Conservation (phyloP, 2,888 invertebrate species). For the Drymonia ruficornis region DNA sequence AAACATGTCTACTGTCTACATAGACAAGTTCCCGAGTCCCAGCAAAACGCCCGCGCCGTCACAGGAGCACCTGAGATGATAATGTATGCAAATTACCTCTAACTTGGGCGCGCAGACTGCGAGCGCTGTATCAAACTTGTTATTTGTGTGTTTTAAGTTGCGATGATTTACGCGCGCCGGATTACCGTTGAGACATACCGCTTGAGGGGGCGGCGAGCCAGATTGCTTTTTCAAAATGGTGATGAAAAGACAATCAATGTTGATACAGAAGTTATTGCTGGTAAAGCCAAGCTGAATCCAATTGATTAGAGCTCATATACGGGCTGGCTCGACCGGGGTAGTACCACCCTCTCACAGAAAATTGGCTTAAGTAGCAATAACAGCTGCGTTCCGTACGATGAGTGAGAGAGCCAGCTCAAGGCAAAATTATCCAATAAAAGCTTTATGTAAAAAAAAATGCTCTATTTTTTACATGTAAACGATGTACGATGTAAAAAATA, state of each 20-base stretch:
- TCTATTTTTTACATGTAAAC: too few species aligned
- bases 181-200: conserved; percentile 51
- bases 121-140: conserved; percentile 81
- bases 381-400: too few species aligned
- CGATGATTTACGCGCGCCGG: conserved; percentile 69
- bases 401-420: too few species aligned
- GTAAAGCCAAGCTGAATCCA: too few species aligned
- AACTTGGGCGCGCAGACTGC: conserved; percentile 66
- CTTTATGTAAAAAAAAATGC: too few species aligned
- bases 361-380: too few species aligned
- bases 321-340: too few species aligned
- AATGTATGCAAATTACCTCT: conserved; percentile 81
- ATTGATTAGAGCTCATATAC: too few species aligned
- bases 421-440: too few species aligned
- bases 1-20: conserved; percentile 1
- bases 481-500: neutral
- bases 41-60: conserved; percentile 7
- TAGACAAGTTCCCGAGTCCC: conserved; percentile 1
- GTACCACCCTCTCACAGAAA: too few species aligned
- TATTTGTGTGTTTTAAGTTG: conserved; percentile 69
- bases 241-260: too few species aligned
- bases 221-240: conserved; percentile 12
- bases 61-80: conserved; percentile 76
- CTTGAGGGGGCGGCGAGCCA: conserved; percentile 15
- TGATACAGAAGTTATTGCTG: too few species aligned